phyloP scores from a whole-genome alignment of 2,797 vertebrate species.

The Antennarius maculatus region DNA sequence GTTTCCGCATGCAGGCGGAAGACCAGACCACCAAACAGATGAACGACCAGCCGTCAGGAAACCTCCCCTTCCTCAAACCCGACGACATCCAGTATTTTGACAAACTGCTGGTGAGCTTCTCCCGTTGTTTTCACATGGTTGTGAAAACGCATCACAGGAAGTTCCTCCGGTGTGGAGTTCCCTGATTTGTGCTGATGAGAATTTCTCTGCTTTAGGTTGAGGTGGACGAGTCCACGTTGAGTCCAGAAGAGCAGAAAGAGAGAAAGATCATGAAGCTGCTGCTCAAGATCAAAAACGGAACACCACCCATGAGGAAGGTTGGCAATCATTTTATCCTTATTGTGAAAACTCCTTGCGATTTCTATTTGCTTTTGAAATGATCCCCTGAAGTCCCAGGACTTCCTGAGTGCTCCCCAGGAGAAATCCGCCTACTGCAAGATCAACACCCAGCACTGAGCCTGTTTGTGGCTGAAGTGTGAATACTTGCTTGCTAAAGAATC shows the following conservation, averaged over 20 bases:
- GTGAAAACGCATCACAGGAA: not conserved
- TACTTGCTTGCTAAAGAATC: constrained; percentile 41
- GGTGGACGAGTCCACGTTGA: constrained; percentile 97
- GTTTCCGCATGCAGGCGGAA: constrained; percentile 98
- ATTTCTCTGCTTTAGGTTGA: constrained; percentile 85
- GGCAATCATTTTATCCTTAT: not conserved
- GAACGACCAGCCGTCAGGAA: constrained; percentile 97
- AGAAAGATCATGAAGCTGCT: constrained; percentile 99
- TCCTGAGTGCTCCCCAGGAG: not conserved
- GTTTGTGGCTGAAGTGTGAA: constrained; percentile 49
- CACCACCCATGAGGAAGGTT: constrained; percentile 98
- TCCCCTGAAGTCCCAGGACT: not conserved
- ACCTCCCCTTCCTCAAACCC: constrained; percentile 98
- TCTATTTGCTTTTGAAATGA: not conserved
- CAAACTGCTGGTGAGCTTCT: constrained; percentile 90
- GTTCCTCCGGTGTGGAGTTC: constrained; percentile 9
- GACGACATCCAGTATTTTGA: constrained; percentile 99
- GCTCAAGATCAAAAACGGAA: constrained; percentile 98
- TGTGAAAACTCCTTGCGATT: not conserved
- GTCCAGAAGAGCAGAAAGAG: constrained; percentile 98
- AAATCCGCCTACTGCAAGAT: constrained; percentile 26
- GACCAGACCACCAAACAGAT: constrained; percentile 96
- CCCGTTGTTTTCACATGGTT: not conserved
- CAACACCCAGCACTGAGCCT: constrained; percentile 56
- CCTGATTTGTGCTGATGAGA: not conserved